These are phyloP conservation scores for Drosophila varians DNA, from an alignment of 1,140 invertebrate species.

Conservation along the genomic window DNA sequence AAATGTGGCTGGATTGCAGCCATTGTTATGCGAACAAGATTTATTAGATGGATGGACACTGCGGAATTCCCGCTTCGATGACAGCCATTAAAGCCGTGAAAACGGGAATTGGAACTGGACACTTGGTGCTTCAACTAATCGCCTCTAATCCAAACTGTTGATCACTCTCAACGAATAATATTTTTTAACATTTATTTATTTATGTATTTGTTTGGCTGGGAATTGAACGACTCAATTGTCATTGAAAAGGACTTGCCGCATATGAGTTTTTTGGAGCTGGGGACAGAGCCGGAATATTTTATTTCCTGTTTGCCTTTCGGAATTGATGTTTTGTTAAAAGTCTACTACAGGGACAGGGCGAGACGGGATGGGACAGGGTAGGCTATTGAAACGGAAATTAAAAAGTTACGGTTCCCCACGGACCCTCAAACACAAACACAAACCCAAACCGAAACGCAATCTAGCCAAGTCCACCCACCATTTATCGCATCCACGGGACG, in stretches of 20 bases:
- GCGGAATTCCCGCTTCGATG: conserved; percentile 3
- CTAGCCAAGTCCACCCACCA: background rate
- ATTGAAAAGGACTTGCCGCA: background rate
- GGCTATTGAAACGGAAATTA: conserved; percentile 65
- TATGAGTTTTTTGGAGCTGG: background rate
- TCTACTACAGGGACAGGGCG: conserved; percentile 3
- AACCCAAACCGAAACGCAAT: background rate
- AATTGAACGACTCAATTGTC: background rate
- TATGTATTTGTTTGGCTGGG: background rate
- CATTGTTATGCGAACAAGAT: conserved; percentile 37
- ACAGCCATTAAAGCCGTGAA: background rate
- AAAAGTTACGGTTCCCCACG: conserved; percentile 15
- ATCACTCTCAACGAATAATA: background rate
- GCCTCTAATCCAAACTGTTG: conserved; percentile 5
- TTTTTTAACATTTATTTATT: background rate
- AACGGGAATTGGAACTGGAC: background rate
- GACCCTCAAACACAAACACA: background rate
- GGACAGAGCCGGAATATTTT: conserved; percentile 12
- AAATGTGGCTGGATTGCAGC: conserved; percentile 12
- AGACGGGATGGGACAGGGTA: background rate
- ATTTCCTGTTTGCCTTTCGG: conserved; percentile 32
- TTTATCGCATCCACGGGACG: background rate
- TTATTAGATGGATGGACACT: conserved; percentile 31
- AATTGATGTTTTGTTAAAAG: conserved; percentile 41
- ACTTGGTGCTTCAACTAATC: conserved; percentile 8